phyloP scores from a whole-genome alignment of 1,140 invertebrate genomes.

The Dendrolimus punctatus region DNA sequence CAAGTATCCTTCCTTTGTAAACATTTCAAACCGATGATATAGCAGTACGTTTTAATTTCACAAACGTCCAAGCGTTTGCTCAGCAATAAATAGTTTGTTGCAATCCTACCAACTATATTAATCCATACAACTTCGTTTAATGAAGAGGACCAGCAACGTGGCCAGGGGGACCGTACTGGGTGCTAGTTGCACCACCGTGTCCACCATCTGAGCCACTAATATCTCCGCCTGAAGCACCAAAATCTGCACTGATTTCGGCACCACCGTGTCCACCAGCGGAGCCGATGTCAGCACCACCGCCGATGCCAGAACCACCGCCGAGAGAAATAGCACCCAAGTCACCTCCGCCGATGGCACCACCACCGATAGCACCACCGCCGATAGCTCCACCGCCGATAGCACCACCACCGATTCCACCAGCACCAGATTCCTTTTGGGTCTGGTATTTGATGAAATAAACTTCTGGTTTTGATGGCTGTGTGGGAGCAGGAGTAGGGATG shows the following conservation, averaged over 20 bases:
- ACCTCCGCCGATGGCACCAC: slow-evolving; percentile 28
- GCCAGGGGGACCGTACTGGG: slow-evolving; percentile 59
- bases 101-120: slow-evolving; percentile 32
- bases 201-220: slow-evolving; percentile 30
- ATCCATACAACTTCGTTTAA: slow-evolving; percentile 28
- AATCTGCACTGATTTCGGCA: slow-evolving; percentile 40
- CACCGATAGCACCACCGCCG: slow-evolving; percentile 27
- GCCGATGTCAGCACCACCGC: slow-evolving; percentile 23
- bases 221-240: slow-evolving; percentile 40
- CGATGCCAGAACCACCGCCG: slow-evolving; percentile 16
- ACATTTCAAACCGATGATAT: slow-evolving; percentile 5
- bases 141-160: slow-evolving; percentile 59
- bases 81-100: slow-evolving; percentile 35
- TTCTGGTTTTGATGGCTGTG: slow-evolving; percentile 87
- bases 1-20: too few species aligned
- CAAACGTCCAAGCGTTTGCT: slow-evolving; percentile 20
- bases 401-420: slow-evolving; percentile 43
- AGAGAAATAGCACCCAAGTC: slow-evolving; percentile 16
- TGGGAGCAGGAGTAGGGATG: slow-evolving; percentile 82
- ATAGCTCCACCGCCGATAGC: slow-evolving; percentile 22
- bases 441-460: slow-evolving; percentile 92
- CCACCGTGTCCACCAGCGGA: slow-evolving; percentile 32
- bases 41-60: slow-evolving; percentile 1
- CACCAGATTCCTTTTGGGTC: slow-evolving; percentile 77
- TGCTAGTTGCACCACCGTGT: slow-evolving; percentile 48